Base-by-base conservation (phyloP, 2,797 vertebrate species). In the Poliocrania exsul region DNA sequence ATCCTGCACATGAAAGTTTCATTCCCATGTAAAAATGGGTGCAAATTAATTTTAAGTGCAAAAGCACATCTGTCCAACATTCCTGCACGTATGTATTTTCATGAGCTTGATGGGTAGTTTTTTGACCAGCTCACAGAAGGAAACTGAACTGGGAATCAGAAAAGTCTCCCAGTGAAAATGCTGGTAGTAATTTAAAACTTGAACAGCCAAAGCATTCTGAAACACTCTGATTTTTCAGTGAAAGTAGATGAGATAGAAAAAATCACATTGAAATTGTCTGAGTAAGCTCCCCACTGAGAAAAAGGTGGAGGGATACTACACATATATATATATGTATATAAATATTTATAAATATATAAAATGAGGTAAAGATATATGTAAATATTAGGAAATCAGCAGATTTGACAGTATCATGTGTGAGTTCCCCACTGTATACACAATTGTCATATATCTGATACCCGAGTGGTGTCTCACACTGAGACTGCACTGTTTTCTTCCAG, bases 151-250 rank as follows among this genome's bases (percentile, higher is more conserved):
- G 44, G 17, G 56, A 23, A 88, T 84, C 37, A 62, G 58, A 77
- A 75, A 83, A 90, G 35, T 49, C 40, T 92, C 33, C 33, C 62
- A 67, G 29, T 56, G 81, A 85, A 94, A 90, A 53, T 75, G 53
- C 49, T 46, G 28, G 60, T n/a, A 40, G 51, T 66, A 56, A 66
- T 81, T 92, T 84, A 66, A 37, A 89, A 57, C 33, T 77, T 21
- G 11, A 75, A 33, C 60, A 86, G 60, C 66, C 78, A 95, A 92
- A 94, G 64, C 60, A 82, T 73, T 94, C 56, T 77, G 90, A 73
- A 84, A 90, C 0, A 0, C 9, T 60, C 37, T 0, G 18, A 20
- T 38, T 79, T 84, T 80, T 31, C 56, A 80, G 38, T 60, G 60
- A 56, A 94, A 61, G 10, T 28, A 62, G 46, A 75, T 7, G 21